Base-by-base conservation (phyloP, 2,888 invertebrate genomes). In the Orthosia cruda region DNA sequence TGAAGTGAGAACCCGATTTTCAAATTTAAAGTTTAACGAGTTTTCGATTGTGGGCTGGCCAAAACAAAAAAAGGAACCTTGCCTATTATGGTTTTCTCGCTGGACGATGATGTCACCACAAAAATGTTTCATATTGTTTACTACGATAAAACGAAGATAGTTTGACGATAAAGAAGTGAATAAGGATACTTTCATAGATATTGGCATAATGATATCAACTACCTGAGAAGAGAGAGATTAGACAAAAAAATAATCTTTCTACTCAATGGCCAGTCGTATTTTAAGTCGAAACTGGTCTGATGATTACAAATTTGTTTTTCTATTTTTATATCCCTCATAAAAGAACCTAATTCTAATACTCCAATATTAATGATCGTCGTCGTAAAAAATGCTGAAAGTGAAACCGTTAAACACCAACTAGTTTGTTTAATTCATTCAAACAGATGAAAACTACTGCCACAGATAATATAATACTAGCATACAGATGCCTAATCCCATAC, bases 91-190 rank as follows among this genome's bases (percentile, higher is more conserved):
- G 92, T 80, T 85, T 84, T 83, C 83, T 83, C 77, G 83, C 71
- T 87, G 84, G 85, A 82, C 86, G 92, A 88, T 93, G 93, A 93
- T 91, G 88, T 92, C 93, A 93, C 89, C 91, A 83, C 80, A 77
- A 79, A 88, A 89, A 84, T 85, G 84, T 86, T 86, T 76, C 75
- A 81, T 83, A 88, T 86, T 87, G 80, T 87, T 84, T 80, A 88
- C 77, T 80, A 76, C 77, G 62, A 74, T 62, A 66, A 66, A 71
- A 59, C 66, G 50, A 55, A 70, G 57, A 70, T 76, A 81, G 57
- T 80, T 83, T 73, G 52, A 62, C 40, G 58, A n/a, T n/a, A 52
- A 64, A 23, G 5, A 70, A 72, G 64, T 75, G 45, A 49, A 58
- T 57, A 57, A 32, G 3, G 0, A 61, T 50, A 26, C 16, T n/a